phyloP scores from a whole-genome alignment of 2,797 vertebrate genomes.

The Paratrypauchen microcephalus region DNA sequence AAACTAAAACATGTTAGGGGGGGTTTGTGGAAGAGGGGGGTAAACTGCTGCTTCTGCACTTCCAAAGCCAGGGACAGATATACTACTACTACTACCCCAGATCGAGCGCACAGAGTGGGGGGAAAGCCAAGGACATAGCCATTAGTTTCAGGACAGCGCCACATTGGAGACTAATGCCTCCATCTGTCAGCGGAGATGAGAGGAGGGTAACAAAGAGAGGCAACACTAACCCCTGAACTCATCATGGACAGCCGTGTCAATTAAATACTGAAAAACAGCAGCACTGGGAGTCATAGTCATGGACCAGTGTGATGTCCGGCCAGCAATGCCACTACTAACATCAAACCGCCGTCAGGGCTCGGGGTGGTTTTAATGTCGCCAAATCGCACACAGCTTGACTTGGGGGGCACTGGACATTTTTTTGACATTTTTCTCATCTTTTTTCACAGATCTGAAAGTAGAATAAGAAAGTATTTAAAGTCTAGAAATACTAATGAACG shows the following conservation, averaged over 20 bases:
- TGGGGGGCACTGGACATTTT: slow-evolving; percentile 24
- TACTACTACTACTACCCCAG: slow-evolving; percentile 75
- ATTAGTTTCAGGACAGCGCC: slow-evolving; percentile 80
- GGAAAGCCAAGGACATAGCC: slow-evolving; percentile 79
- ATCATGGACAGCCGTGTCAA: slow-evolving; percentile 78
- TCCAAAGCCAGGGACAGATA: slow-evolving; percentile 74
- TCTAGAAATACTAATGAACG: no score
- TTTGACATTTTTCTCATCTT: neutral
- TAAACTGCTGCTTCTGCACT: slow-evolving; percentile 79
- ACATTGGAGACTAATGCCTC: slow-evolving; percentile 80
- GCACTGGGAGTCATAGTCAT: slow-evolving; percentile 66
- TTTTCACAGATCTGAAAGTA: neutral
- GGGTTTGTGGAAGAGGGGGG: slow-evolving; percentile 33
- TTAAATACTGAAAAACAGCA: slow-evolving; percentile 79
- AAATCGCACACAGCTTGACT: slow-evolving; percentile 38
- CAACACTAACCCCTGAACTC: slow-evolving; percentile 80
- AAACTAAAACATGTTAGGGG: slow-evolving; percentile 69
- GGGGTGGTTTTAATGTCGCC: slow-evolving; percentile 33
- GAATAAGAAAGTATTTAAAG: neutral
- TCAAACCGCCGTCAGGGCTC: slow-evolving; percentile 29
- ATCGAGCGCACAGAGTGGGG: slow-evolving; percentile 38
- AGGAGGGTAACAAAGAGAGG: slow-evolving; percentile 78
- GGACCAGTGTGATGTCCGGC: slow-evolving; percentile 48
- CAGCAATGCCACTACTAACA: slow-evolving; percentile 40
- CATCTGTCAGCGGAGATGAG: slow-evolving; percentile 80